Conservation (phyloP, 2,797 vertebrate genomes). For the Diceros bicornis region DNA sequence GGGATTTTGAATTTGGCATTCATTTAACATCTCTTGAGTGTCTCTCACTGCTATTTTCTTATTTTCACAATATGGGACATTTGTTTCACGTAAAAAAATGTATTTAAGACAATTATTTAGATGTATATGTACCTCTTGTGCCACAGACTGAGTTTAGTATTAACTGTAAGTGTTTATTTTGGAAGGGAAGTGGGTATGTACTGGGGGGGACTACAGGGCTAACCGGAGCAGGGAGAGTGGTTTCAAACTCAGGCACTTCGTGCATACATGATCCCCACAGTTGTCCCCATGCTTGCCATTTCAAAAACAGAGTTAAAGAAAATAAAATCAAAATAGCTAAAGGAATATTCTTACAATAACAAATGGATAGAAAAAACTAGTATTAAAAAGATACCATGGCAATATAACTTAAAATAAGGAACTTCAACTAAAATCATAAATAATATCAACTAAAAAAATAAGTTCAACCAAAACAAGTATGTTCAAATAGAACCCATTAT, state of each 20-base stretch:
- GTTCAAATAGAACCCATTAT: neutral
- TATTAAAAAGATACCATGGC: neutral
- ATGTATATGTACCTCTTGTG: neutral
- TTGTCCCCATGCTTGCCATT: neutral
- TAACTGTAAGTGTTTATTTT: neutral
- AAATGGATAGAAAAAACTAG: neutral
- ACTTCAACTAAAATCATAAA: conserved; percentile 22
- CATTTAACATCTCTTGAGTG: neutral
- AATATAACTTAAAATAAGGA: conserved; percentile 28
- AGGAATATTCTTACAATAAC: conserved; percentile 16
- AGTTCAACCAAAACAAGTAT: neutral
- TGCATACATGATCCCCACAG: neutral
- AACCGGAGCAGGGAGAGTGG: neutral
- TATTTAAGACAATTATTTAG: neutral
- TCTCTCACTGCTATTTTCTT: neutral
- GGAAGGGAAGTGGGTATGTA: neutral
- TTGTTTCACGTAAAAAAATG: neutral
- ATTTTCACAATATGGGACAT: neutral
- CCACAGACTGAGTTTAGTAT: neutral
- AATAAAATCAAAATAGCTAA: conserved; percentile 21
- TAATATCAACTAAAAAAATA: neutral
- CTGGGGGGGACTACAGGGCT: neutral
- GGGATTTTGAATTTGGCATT: neutral
- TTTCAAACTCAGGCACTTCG: neutral
- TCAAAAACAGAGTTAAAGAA: conserved; percentile 42